Percentiles rank a stretch among this genome's conserved stretches.
Conservation (phyloP, 2,888 invertebrate species). For the Bedellia somnulentella region DNA sequence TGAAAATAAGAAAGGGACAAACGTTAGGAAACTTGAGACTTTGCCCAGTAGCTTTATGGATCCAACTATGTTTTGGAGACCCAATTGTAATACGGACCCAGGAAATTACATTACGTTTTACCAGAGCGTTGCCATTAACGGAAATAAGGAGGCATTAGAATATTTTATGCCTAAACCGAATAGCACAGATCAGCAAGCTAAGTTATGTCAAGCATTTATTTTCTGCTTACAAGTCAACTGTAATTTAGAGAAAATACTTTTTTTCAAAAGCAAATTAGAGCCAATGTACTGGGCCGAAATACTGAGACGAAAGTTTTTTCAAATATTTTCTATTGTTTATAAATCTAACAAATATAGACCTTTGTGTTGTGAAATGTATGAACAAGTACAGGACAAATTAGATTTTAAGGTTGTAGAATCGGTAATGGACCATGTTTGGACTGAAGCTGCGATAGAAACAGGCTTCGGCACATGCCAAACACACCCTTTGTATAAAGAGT, state of each 20-base stretch:
- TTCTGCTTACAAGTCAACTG: neutral
- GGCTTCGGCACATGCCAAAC: neutral
- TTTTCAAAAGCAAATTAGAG: conserved; percentile 1
- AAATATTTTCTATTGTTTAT: neutral
- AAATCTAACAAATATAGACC: conserved; percentile 1
- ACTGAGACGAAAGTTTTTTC: neutral
- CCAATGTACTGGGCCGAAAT: neutral
- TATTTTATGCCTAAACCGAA: neutral
- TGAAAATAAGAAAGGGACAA: neutral
- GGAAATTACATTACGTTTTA: neutral
- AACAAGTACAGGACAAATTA: neutral
- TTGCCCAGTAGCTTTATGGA: neutral
- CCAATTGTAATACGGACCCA: neutral
- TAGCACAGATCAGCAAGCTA: neutral
- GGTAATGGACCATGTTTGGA: neutral
- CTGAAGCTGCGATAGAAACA: neutral
- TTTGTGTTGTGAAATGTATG: conserved; percentile 1
- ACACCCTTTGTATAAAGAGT: neutral
- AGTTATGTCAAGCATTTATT: neutral
- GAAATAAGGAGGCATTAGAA: neutral
- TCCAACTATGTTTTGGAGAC: neutral
- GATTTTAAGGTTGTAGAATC: neutral
- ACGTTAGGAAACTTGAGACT: neutral
- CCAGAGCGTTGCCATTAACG: neutral
- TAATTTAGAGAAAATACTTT: neutral